Conservation (phyloP, 2,888 invertebrate genomes). For the Prosapia bicincta region DNA sequence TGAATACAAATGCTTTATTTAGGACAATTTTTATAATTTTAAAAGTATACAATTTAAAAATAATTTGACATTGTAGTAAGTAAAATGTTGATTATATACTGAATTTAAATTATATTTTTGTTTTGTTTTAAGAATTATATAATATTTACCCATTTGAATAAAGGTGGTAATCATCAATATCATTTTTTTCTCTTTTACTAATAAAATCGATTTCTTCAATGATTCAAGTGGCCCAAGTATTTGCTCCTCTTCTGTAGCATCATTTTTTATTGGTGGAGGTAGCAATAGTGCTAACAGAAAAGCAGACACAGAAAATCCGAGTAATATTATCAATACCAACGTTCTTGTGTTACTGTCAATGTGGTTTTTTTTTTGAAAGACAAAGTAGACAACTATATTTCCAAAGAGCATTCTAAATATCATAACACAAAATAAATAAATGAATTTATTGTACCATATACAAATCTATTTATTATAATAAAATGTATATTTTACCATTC, state of each 20-base stretch:
- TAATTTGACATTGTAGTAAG: too few species aligned
- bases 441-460: too few species aligned
- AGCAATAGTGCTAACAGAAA: background rate
- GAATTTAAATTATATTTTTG: too few species aligned
- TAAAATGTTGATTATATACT: too few species aligned
- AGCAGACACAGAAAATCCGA: conserved; percentile 4
- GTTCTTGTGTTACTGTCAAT: background rate
- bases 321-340: background rate
- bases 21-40: too few species aligned
- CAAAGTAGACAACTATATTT: conserved; percentile 9
- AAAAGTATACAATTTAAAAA: too few species aligned
- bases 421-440: too few species aligned
- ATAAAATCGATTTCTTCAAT: background rate
- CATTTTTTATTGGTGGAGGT: background rate
- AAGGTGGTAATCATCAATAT: background rate
- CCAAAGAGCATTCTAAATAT: conserved; percentile 23
- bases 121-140: background rate
- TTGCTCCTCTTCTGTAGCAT: background rate
- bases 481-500: too few species aligned
- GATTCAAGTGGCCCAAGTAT: background rate
- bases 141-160: conserved; percentile 3
- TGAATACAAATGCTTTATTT: too few species aligned
- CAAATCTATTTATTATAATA: too few species aligned
- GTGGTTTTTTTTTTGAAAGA: background rate
- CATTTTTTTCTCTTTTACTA: conserved; percentile 8